A percentile compares a stretch with the other conserved stretches of the same genome.
These are phyloP conservation scores for Dufourea novaeangliae DNA, from an alignment of 1,140 invertebrate species.

Conservation along the genomic window DNA sequence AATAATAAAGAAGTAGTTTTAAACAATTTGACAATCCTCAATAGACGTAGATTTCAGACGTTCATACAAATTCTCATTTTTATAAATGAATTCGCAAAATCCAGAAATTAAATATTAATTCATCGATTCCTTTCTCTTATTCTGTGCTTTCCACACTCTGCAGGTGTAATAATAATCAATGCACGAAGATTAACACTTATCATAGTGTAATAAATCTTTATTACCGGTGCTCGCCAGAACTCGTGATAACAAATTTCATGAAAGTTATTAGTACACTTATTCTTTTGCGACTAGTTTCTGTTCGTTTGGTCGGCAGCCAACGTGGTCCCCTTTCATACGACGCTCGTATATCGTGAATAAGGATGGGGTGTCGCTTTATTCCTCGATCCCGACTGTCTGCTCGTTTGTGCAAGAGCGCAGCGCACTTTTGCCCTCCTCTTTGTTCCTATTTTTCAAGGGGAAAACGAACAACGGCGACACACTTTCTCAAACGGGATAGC, in stretches of 20 bases:
- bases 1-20: too few relatives aligned
- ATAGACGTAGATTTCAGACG: too few relatives aligned
- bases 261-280: neutral
- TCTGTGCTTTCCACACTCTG: too few relatives aligned
- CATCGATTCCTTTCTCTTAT: too few relatives aligned
- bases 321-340: neutral
- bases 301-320: neutral
- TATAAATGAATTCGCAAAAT: too few relatives aligned
- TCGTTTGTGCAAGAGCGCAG: slow-evolving; percentile 19
- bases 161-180: too few relatives aligned
- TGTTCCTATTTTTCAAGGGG: slow-evolving; percentile 32
- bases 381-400: slow-evolving; percentile 21
- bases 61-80: too few relatives aligned
- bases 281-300: neutral
- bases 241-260: neutral
- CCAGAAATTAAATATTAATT: too few relatives aligned
- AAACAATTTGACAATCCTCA: too few relatives aligned
- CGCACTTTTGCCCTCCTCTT: slow-evolving; percentile 22
- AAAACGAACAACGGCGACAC: slow-evolving; percentile 33
- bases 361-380: slow-evolving; percentile 30
- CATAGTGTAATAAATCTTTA: neutral
- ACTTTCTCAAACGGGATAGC: slow-evolving; percentile 7
- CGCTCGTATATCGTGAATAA: slow-evolving; percentile 6
- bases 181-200: neutral
- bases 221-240: neutral